Evolutionary conservation across 2,888 invertebrate species (phyloP).

Genomic region (Coelinius sp.): DNA sequence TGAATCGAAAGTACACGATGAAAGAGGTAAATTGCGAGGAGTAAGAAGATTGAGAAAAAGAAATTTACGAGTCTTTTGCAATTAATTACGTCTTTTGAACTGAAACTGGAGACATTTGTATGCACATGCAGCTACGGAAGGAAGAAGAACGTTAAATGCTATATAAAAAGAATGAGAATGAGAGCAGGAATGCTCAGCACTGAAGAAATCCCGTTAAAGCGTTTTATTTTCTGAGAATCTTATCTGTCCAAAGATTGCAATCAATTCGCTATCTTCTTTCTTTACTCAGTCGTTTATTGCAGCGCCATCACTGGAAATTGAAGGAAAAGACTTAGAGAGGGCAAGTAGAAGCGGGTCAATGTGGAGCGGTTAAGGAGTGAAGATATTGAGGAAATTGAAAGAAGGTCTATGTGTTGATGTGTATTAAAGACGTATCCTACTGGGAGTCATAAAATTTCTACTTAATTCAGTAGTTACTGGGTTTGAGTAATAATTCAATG

Average conservation of each 20-base stretch:
- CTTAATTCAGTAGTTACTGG: too few species aligned
- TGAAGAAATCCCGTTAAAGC: background rate
- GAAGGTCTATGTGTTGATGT: too few species aligned
- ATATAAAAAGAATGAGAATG: background rate
- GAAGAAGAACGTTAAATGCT: constrained; percentile 2
- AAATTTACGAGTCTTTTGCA: background rate
- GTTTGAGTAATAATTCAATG: constrained; percentile 66
- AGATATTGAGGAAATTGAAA: too few species aligned
- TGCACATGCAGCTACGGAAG: background rate
- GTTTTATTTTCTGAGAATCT: background rate
- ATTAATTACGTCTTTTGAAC: background rate
- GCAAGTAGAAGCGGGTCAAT: too few species aligned
- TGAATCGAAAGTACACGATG: constrained; percentile 7
- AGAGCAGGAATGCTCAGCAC: background rate
- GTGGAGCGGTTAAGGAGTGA: too few species aligned
- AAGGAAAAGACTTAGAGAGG: background rate
- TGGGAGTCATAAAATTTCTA: too few species aligned
- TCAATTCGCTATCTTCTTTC: background rate
- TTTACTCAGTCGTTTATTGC: background rate
- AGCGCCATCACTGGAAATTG: constrained; percentile 28
- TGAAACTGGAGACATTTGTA: background rate
- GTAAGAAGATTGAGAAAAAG: background rate
- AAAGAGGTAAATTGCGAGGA: background rate
- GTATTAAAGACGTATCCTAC: too few species aligned
- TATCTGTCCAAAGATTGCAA: background rate